These are phyloP conservation scores for Quadriops clusia DNA, from an alignment of 2,888 invertebrate species.

Conservation along the genomic window DNA sequence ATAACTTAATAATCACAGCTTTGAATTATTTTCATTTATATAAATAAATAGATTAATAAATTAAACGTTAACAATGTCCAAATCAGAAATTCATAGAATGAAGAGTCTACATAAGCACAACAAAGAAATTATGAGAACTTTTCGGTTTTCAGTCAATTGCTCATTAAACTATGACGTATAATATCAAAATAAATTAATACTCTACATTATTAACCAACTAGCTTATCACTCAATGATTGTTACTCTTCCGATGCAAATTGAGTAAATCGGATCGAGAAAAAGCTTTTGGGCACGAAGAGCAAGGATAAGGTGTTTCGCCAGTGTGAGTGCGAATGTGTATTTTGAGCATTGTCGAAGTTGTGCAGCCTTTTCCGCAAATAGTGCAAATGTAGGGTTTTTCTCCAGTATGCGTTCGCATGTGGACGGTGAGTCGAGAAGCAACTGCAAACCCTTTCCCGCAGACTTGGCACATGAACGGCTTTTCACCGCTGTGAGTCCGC, in stretches of 20 bases:
- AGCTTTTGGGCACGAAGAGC: conserved; percentile 18
- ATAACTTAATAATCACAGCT: no score
- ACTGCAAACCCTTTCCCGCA: conserved; percentile 21
- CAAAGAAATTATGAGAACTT: no score
- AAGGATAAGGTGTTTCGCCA: conserved; percentile 22
- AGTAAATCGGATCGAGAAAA: conserved; percentile 21
- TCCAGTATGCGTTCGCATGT: conserved; percentile 22
- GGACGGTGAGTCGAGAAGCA: conserved; percentile 20
- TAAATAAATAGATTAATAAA: no score
- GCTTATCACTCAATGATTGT: conserved; percentile 18
- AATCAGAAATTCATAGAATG: no score
- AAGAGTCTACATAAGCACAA: no score
- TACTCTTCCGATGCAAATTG: conserved; percentile 18
- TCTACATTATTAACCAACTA: background rate
- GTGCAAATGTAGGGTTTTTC: conserved; percentile 21
- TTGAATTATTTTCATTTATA: no score
- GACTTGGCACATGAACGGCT: conserved; percentile 20
- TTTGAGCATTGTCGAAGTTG: conserved; percentile 21
- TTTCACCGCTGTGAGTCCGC: conserved; percentile 17
- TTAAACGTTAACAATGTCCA: no score
- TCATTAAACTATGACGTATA: background rate
- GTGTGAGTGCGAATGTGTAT: conserved; percentile 22
- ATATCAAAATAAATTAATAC: background rate
- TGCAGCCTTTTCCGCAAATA: conserved; percentile 20
- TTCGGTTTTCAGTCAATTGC: background rate